These are phyloP conservation scores for Acomys russatus DNA, from an alignment of 2,797 vertebrate genomes.

Conservation along the genomic window DNA sequence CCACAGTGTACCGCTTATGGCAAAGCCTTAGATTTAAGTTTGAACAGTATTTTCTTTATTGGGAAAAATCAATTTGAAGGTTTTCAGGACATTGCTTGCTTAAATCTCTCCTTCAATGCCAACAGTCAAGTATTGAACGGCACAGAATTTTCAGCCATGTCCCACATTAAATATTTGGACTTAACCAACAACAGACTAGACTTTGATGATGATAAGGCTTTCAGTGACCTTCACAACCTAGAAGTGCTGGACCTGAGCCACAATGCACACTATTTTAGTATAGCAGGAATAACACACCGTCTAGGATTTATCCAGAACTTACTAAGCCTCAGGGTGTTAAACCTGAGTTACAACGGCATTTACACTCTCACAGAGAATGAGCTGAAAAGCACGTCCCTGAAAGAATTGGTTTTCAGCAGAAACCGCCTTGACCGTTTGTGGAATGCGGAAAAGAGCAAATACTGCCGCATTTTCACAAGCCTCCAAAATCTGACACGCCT, in stretches of 20 bases:
- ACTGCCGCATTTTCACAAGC: constrained; percentile 86
- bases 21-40: constrained; percentile 91
- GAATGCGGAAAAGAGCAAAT: constrained; percentile 85
- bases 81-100: constrained; percentile 90
- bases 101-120: constrained; percentile 93
- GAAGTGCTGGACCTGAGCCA: constrained; percentile 91
- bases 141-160: constrained; percentile 89
- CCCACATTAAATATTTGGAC: constrained; percentile 91
- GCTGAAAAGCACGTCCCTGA: constrained; percentile 88
- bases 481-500: constrained; percentile 89
- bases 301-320: constrained; percentile 90
- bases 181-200: constrained; percentile 91
- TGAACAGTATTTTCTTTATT: constrained; percentile 92
- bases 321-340: constrained; percentile 89
- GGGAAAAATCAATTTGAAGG: constrained; percentile 87
- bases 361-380: constrained; percentile 88
- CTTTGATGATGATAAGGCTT: constrained; percentile 89
- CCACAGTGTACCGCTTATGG: constrained; percentile 89
- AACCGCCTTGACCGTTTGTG: constrained; percentile 91
- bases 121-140: constrained; percentile 90
- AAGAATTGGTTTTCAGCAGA: constrained; percentile 88
- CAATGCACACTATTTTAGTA: constrained; percentile 91
- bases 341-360: constrained; percentile 91
- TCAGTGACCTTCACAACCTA: constrained; percentile 88
- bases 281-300: constrained; percentile 89